Conservation (phyloP, 1,140 invertebrate genomes). For the Eubasilissa regina region DNA sequence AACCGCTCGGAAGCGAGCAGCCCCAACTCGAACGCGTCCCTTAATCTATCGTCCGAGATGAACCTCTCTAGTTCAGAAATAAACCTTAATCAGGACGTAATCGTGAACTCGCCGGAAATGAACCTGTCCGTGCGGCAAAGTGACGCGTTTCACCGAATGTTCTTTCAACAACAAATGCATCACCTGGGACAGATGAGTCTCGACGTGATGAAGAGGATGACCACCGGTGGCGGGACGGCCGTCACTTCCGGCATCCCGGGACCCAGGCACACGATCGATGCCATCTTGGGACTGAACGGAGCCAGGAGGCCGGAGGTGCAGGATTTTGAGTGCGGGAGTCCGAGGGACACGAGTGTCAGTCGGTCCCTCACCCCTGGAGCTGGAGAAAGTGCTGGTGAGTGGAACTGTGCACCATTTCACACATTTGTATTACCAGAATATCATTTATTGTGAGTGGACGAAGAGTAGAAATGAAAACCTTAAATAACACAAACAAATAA, state of each 20-base stretch:
- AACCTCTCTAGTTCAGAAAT: conserved; percentile 6
- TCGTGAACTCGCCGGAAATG: conserved; percentile 18
- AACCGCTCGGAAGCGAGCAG: conserved; percentile 52
- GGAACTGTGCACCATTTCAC: background rate
- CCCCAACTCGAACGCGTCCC: conserved; percentile 42
- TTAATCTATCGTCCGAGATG: conserved; percentile 16
- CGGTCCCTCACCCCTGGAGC: conserved; percentile 54
- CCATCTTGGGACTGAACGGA: conserved; percentile 65
- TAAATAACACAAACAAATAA: no score
- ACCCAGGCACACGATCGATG: conserved; percentile 68
- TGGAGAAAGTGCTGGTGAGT: conserved; percentile 58
- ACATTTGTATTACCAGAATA: no score
- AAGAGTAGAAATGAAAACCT: no score
- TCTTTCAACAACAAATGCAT: conserved; percentile 58
- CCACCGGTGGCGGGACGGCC: conserved; percentile 19
- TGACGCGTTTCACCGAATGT: conserved; percentile 56
- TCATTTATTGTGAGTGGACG: no score
- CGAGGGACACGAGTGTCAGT: conserved; percentile 48
- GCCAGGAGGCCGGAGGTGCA: conserved; percentile 52
- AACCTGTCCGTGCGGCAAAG: conserved; percentile 32
- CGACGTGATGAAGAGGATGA: conserved; percentile 56
- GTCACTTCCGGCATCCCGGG: conserved; percentile 57
- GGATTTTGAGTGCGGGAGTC: conserved; percentile 55
- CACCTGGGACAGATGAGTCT: conserved; percentile 50
- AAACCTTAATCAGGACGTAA: conserved; percentile 7